Evolutionary conservation across 2,113 vertebrate species (phyloP), one percentile per base, ranked within the genome.

Genomic region (Stigmatopora nigra): DNA sequence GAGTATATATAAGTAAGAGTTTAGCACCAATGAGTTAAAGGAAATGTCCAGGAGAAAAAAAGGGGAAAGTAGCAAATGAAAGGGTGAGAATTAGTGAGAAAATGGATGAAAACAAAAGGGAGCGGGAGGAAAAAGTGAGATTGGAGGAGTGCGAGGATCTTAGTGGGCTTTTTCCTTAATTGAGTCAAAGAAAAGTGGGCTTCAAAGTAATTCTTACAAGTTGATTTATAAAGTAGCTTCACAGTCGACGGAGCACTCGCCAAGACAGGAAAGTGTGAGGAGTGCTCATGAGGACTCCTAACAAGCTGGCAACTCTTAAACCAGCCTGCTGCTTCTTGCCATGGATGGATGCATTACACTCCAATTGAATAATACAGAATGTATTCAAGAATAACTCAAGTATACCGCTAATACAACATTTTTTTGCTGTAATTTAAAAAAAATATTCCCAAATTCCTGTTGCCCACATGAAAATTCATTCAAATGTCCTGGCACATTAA

Each of bases 221-320:
- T 78, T 80, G 87, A 86, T 86, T 88, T 79, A 82, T 84, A 84
- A 86, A 89, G 78, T 73, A 84, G 81, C 86, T 86, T 82, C 81
- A 79, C 83, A 86, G 79, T 87, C 81, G 78, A 77, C 63, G 20
- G 80, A 82, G 79, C 85, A 82, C 79, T 78, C 36, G 75, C 71
- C 67, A 49, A 79, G 76, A 85, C 80, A 77, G 83, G 69, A 61
- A 78, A 83, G 80, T 83, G 75, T 82, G 84, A 78, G 70, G 83
- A 79, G 79, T 74, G 81, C 81, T 89, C 83, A 80, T 82, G 80
- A 89, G 78, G 84, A 84, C 78, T 82, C 80, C 83, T 87, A 89
- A 89, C 86, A 88, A 88, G 86, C 75, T 72, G 45, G 75, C 77
- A 86, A 81, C 73, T 84, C 79, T 80, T 80, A 75, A 81, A 85